Evolutionary conservation across 2,113 vertebrate species (phyloP).

Genomic region (Hiodon alosoides): DNA sequence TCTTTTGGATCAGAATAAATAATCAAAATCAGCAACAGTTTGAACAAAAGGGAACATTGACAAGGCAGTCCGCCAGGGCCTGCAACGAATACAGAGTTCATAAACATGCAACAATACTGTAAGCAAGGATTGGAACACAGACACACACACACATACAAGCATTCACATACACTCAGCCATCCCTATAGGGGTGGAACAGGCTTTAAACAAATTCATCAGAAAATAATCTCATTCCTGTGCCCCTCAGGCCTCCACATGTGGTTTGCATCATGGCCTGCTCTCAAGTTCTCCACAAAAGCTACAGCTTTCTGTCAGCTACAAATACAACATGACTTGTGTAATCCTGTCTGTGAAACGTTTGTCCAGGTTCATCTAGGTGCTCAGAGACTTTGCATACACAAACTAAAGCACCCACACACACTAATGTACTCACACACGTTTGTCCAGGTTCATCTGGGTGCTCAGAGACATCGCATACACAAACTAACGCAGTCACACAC

Average conservation of each 20-base stretch:
- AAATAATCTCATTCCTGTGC: conserved; percentile 1
- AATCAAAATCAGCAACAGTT: too few relatives aligned
- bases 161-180: not conserved
- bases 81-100: too few relatives aligned
- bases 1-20: too few relatives aligned
- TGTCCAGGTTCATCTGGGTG: too few relatives aligned
- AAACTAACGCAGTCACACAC: too few relatives aligned
- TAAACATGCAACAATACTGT: not conserved
- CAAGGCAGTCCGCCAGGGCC: too few relatives aligned
- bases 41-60: too few relatives aligned
- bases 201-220: conserved; percentile 4
- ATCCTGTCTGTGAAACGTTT: not conserved
- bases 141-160: not conserved
- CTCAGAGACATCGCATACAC: too few relatives aligned
- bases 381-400: too few relatives aligned
- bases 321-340: not conserved
- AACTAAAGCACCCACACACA: too few relatives aligned
- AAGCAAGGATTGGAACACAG: not conserved
- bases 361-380: not conserved
- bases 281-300: conserved; percentile 7
- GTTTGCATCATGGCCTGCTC: conserved; percentile 24
- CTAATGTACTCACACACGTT: too few relatives aligned
- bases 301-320: conserved; percentile 12
- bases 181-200: not conserved
- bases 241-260: conserved; percentile 17